A percentile compares a stretch with the other conserved stretches of the same genome.
Evolutionary conservation across 2,797 vertebrate species (phyloP).

Genomic region (Fringilla coelebs): DNA sequence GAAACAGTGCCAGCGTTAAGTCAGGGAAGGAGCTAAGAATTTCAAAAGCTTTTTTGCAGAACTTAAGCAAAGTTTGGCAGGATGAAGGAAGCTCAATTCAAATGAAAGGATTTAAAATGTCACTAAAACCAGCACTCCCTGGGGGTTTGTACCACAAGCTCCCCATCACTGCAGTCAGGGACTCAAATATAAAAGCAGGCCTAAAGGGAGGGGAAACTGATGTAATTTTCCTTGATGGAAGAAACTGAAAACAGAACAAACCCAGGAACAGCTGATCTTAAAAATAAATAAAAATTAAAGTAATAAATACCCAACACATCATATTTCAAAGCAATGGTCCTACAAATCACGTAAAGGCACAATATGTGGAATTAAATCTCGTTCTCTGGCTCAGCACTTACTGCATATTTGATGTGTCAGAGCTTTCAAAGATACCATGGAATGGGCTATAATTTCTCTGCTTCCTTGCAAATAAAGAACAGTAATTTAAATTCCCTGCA

Average conservation of each 20-base stretch:
- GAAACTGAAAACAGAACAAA: background rate
- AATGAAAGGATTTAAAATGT: background rate
- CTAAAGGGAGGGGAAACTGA: background rate
- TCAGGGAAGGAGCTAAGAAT: background rate
- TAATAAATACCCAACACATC: background rate
- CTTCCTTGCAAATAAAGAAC: background rate
- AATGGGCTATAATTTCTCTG: background rate
- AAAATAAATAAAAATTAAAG: background rate
- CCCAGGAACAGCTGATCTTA: background rate
- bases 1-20: background rate
- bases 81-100: background rate
- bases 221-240: background rate
- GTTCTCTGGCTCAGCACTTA: background rate
- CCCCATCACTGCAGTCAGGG: background rate
- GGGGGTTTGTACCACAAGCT: background rate
- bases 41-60: background rate
- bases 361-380: background rate
- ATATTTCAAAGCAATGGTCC: background rate
- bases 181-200: background rate
- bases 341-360: background rate
- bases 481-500: background rate
- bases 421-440: background rate
- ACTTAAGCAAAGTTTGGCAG: background rate
- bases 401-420: background rate
- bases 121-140: background rate